Evolutionary conservation across 2,888 invertebrate genomes (phyloP), one percentile per base, ranked within the genome.

Genomic region (Halictus quadricinctus): DNA sequence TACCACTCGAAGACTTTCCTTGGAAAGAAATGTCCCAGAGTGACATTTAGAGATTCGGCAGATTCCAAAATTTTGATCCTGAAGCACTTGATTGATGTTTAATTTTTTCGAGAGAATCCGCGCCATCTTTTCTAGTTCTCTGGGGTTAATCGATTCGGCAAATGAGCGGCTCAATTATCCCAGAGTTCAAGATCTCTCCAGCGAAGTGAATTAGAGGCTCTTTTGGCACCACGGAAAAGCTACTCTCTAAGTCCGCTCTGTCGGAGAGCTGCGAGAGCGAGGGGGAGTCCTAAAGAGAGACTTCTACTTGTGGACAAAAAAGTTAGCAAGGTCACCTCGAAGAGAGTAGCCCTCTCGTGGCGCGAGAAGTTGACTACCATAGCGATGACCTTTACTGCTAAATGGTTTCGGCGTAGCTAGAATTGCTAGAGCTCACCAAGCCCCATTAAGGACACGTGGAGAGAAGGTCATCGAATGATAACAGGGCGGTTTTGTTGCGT

Each of bases 401-500:
- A 66, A 66, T 36, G 66, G 36, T 36, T 36, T 36, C 29, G 18
- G 18, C 15, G 10, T 66, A 36, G 10, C 66, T 29, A 4, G 18
- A 36, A 36, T 36, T 36, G 10, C 8, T 18, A 21, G 29, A 36
- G 2, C 15, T 8, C 66, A 8, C 8, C 36, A 36, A 36, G 6
- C 21, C 7, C 18, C 18, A 1, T 8, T 8, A 3, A 36, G 36
- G 10, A 18, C 66, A 66, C 29, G 66, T 2, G 2, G 15, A 21
- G 15, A 21, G 21, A 54, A 69, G 50, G 25, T 54, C 50, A 5
- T 54, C 18, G 76, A 76, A 29, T 25, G 10, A 1, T 72, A 7
- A 60, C n/a, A 64, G 15, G 13, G 36, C 18, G 4, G 46, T 21
- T 75, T 80, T 50, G 41, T 69, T 66, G 60, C 73, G 6, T 84